These are phyloP conservation scores for Rhynchonycteris naso DNA, from an alignment of 2,797 vertebrate species.

Conservation along the genomic window DNA sequence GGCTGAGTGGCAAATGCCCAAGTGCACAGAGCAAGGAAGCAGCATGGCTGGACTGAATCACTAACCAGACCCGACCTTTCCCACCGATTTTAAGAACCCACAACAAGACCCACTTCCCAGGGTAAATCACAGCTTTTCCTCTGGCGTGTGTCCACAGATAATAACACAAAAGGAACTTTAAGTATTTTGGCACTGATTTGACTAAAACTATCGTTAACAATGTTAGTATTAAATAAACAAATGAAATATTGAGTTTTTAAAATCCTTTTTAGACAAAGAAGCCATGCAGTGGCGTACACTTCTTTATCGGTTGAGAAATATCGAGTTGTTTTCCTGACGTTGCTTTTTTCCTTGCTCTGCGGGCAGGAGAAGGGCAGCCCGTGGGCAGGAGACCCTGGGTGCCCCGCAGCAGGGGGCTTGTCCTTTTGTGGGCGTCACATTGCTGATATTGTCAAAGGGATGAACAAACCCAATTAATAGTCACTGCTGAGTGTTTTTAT, in stretches of 20 bases:
- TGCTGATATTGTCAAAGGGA: background rate
- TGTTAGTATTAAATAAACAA: background rate
- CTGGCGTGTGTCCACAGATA: background rate
- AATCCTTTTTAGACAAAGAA: background rate
- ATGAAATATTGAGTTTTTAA: background rate
- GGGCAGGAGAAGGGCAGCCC: background rate
- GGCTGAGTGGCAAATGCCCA: background rate
- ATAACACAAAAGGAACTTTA: background rate
- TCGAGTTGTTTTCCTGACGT: too few relatives aligned
- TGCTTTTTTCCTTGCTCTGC: background rate
- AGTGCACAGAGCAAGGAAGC: background rate
- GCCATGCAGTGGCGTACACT: background rate
- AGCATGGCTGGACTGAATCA: too few relatives aligned
- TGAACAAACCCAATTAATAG: constrained; percentile 59
- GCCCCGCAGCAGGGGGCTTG: background rate
- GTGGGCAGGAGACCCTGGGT: fast-evolving
- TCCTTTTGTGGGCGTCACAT: background rate
- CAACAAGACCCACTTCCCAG: background rate
- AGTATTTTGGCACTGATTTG: background rate
- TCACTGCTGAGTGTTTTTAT: constrained; percentile 22
- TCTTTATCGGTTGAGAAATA: background rate
- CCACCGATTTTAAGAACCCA: background rate
- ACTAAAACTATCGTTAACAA: background rate
- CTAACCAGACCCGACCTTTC: background rate
- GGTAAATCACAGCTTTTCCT: background rate